phyloP scores from a whole-genome alignment of 2,888 invertebrate genomes.

The Cosmopolites sordidus region DNA sequence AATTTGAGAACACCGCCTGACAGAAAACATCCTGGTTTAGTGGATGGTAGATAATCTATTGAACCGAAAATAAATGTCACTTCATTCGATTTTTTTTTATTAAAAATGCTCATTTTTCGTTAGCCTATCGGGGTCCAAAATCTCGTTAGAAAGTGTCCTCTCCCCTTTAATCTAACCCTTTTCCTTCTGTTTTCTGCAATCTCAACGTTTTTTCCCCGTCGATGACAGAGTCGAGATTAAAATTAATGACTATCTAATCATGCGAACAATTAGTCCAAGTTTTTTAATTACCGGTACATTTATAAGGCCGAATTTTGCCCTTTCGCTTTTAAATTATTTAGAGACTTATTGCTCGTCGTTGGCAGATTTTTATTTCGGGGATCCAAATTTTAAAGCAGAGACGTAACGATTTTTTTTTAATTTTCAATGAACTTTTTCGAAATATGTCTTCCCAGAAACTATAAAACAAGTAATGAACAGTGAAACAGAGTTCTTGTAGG shows the following conservation, averaged over 20 bases:
- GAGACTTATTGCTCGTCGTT: slow-evolving; percentile 39
- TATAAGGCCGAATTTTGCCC: slow-evolving; percentile 33
- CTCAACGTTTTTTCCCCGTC: slow-evolving; percentile 14
- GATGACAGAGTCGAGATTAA: slow-evolving; percentile 31
- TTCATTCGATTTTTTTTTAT: too few relatives aligned
- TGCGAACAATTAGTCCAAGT: slow-evolving; percentile 38
- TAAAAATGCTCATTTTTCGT: too few relatives aligned
- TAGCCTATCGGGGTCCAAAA: too few relatives aligned
- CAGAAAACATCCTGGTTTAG: too few relatives aligned
- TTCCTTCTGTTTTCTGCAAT: slow-evolving; percentile 12
- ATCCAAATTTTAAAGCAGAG: slow-evolving; percentile 1
- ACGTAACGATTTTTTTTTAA: neutral
- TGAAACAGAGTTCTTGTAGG: too few relatives aligned
- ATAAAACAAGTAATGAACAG: too few relatives aligned
- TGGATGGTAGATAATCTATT: too few relatives aligned
- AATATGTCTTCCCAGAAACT: too few relatives aligned
- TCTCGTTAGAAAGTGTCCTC: slow-evolving; percentile 11
- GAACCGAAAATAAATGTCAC: too few relatives aligned
- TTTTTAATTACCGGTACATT: slow-evolving; percentile 45
- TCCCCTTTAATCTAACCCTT: slow-evolving; percentile 19
- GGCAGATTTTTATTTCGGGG: slow-evolving; percentile 39
- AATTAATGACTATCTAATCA: slow-evolving; percentile 44
- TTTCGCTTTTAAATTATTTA: slow-evolving; percentile 40
- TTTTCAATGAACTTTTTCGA: too few relatives aligned
- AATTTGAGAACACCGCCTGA: too few relatives aligned